A percentile compares a stretch with the other conserved stretches of the same genome.
Conservation (phyloP, 2,888 invertebrate genomes). For the Willowsia nigromaculata region DNA sequence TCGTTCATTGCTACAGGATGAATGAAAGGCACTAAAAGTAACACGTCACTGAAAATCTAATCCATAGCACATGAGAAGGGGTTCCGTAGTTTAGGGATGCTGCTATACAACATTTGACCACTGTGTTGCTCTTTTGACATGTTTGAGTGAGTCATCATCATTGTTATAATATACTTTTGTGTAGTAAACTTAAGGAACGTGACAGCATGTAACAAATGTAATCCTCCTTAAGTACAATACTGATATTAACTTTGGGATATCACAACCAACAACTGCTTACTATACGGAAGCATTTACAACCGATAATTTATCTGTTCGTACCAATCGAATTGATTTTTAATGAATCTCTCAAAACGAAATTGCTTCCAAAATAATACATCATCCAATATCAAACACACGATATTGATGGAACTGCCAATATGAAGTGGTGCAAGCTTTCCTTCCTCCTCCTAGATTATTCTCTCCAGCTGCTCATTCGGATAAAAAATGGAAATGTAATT, state of each 20-base stretch:
- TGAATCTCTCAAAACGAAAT: conserved; percentile 49
- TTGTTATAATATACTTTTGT: neutral
- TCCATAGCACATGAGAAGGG: neutral
- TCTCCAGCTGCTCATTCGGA: neutral
- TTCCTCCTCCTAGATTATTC: neutral
- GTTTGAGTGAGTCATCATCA: conserved; percentile 43
- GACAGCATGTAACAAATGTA: neutral
- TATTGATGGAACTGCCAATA: neutral
- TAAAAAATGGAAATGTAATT: neutral
- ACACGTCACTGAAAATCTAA: neutral
- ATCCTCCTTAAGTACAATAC: conserved; percentile 16
- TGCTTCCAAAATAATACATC: conserved; percentile 21
- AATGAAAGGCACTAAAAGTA: neutral
- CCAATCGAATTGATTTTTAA: conserved; percentile 55
- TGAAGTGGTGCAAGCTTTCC: neutral
- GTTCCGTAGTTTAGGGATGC: neutral
- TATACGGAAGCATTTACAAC: neutral
- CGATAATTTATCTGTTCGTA: neutral
- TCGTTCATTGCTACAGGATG: neutral
- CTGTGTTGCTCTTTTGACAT: neutral
- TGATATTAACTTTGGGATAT: neutral
- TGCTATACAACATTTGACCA: neutral
- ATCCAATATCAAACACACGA: neutral
- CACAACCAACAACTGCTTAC: neutral
- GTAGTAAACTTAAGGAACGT: too few species aligned